Conservation (phyloP, 1,140 invertebrate species). For the Micrasema longulum region DNA sequence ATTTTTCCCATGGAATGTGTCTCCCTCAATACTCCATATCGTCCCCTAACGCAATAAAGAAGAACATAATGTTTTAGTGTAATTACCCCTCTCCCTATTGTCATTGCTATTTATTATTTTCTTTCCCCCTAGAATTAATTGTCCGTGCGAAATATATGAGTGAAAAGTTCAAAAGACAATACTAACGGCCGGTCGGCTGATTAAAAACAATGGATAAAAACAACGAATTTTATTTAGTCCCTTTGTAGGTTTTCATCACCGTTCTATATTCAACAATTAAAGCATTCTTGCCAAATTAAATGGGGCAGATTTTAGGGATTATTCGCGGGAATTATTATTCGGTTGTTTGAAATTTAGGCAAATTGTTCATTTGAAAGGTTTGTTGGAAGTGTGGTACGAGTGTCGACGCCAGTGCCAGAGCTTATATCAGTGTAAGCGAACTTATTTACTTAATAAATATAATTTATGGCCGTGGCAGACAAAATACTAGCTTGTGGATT, state of each 20-base stretch:
- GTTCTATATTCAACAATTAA: slow-evolving; percentile 20
- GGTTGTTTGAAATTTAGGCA: slow-evolving; percentile 17
- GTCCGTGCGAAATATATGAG: slow-evolving; percentile 26
- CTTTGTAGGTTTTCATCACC: slow-evolving; percentile 11
- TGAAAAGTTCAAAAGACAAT: slow-evolving; percentile 24
- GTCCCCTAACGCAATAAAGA: background rate
- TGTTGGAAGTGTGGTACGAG: no score
- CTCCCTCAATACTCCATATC: no score
- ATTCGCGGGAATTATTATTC: slow-evolving; percentile 23
- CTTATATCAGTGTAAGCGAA: no score
- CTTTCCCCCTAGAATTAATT: slow-evolving; percentile 14
- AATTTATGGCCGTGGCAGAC: no score
- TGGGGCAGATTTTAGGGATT: slow-evolving; percentile 33
- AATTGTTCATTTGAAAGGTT: slow-evolving; percentile 12
- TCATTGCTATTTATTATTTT: slow-evolving; percentile 23
- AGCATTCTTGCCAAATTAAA: slow-evolving; percentile 24
- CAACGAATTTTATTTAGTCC: background rate
- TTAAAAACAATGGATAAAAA: slow-evolving; percentile 30
- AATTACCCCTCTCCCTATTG: slow-evolving; percentile 5
- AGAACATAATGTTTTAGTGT: slow-evolving; percentile 14
- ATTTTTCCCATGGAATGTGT: no score
- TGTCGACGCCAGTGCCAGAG: no score
- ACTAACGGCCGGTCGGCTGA: slow-evolving; percentile 12
- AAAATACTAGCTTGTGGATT: no score
- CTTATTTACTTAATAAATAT: no score